Evolutionary conservation across 1,140 invertebrate genomes (phyloP), one percentile per base, ranked within the genome.

Genomic region (Bombus impatiens): DNA sequence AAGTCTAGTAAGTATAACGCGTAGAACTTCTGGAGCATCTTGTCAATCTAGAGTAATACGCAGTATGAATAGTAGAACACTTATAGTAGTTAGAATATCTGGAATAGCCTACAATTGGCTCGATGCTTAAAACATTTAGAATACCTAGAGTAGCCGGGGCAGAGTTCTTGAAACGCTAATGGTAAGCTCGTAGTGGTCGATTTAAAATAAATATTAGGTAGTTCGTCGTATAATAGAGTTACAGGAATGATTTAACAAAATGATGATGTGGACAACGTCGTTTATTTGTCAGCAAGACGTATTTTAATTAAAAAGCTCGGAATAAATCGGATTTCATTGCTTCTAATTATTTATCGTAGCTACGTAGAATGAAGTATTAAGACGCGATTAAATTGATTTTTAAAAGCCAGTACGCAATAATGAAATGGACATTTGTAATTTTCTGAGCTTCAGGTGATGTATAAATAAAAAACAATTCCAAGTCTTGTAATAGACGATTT

Each of bases 1-100:
- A 76, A 25, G 13, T 37, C 13, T 77, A 59, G 37, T 37, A 59
- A n/a, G 35, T 35, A 6, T 57, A n/a, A 40, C 15, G 47, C 47
- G 32, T 59, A 3, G 1, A 37, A 28, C 13, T 18, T 57, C 8
- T 37, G 13, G 25, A 77, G 35, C 32, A 42, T 32, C 42, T n/a
- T 15, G 44, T 18, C 75, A 40, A n/a, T 77, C 35, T 59, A 10
- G 75, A 77, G 42, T 74, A 47, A 15, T 47, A 79, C 35, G 42
- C 76, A 72, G 81, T 82, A 87, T 68, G 42, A 62, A 62, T 62
- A 62, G 65, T 40, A 82, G 53, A 78, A 42, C 76, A 42, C 37
- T 28, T 78, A 78, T 42, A 62, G 37, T 62, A 78, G 18, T 62
- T n/a, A 32, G 57, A 42, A 62, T 42, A 22, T 40, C 37, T 59